Evolutionary conservation across 2,797 vertebrate genomes (phyloP), one percentile per base, ranked within the genome.

Genomic region (Gymnopithys bicolor): DNA sequence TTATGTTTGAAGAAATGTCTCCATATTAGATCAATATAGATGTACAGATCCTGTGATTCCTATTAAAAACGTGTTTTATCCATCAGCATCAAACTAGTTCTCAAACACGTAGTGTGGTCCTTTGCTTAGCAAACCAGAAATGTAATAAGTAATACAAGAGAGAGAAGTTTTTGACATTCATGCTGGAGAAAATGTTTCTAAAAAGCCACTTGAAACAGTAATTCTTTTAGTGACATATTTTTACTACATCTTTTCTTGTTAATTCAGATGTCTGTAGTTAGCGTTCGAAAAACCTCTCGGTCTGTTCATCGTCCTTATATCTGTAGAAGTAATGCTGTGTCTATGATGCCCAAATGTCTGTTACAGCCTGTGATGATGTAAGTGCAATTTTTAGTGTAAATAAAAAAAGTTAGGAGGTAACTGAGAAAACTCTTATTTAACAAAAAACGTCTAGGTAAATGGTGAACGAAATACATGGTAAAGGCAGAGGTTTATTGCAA

Each of bases 241-340:
- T 63, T 14, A 37, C 77, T 71, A 21, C 8, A 2, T 60, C 4
- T 70, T 89, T 93, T 83, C 46, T 71, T 77, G n/a, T 71, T 77
- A 64, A 66, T 91, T 93, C 22, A 45, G 21, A 23, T 59, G 15
- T 49, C 55, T 77, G 19, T 39, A 78, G 64, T 63, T 73, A 75
- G 46, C 15, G 67, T 41, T 81, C 52, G 41, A 46, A 43, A 84
- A 10, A 1, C 5, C 5, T 53, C 23, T 6, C 39, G 62, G 24
- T 67, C 35, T 85, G 18, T 96, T 84, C 25, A 62, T 92, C 49
- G 32, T 76, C 52, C n/a, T 89, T 93, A 52, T 86, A 87, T 74
- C 32, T 92, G 18, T 17, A 64, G 39, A 86, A 66, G 52, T 87
- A 80, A 84, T 76, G n/a, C 46, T 81, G 43, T 87, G 19, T 68